Base-by-base conservation (phyloP, 2,888 invertebrate genomes). In the Pseudanteris insignis region DNA sequence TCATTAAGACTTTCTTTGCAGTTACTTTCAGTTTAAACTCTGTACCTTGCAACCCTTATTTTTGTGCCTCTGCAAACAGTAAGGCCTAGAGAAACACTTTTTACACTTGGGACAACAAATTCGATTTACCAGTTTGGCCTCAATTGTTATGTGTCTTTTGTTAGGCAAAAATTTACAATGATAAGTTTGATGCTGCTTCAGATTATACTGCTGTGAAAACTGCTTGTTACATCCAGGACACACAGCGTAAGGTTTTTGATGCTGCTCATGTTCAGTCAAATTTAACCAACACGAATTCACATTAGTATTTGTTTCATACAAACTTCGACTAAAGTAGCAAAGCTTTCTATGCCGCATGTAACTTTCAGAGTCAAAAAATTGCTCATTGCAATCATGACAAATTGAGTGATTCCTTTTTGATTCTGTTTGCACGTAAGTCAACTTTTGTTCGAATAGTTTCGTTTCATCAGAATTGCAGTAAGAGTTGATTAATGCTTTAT, bases 141-240 rank as follows among this genome's bases (percentile, higher is more conserved):
- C 58, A 0, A 58, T 36, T 8, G 51, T 34, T 46, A 51, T 36
- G n/a, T 47, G 5, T 10, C 40, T 44, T n/a, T 58, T 50, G 14
- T 51, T 46, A 6, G 18, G 40, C 1, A 53, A 24, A 28, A 18
- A 60, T 32, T 60, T 60, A 34, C 66, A 67, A 30, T 61, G 63
- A 33, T 65, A 64, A 2, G 32, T 65, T 10, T 62, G 58, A 11
- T 67, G 66, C n/a, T 63, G 50, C 5, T 62, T 64, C 15, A 67
- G 38, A 5, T 63, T 67, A 33, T 67, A 62, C 8, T 54, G 37
- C 13, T 65, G 59, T 1, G 58, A 55, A 24, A 65, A 67, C 1
- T 13, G 38, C 34, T 67, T 67, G 13, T 48, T 29, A 18, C 66
- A 67, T 8, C 64, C 60, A 2, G 37, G 33, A 33, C 60, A 60